A percentile compares a stretch with the other conserved stretches of the same genome.
Evolutionary conservation across 1,140 invertebrate genomes (phyloP).

Genomic region (Sarcophaga bullata): DNA sequence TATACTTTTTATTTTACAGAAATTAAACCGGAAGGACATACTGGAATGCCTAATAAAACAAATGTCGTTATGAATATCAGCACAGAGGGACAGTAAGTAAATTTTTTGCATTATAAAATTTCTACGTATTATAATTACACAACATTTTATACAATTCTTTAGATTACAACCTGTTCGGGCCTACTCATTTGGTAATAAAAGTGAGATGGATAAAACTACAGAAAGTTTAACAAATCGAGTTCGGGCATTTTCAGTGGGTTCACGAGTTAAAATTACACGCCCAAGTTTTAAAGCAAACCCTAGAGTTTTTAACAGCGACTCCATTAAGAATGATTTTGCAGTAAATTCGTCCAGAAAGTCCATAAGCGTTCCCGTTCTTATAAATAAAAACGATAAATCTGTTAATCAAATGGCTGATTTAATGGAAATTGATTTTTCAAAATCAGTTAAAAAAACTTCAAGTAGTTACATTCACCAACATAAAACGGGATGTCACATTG

Average conservation of each 20-base stretch:
- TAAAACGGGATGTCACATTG: neutral
- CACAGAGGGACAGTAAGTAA: too few species aligned
- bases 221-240: neutral
- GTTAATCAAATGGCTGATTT: constrained; percentile 77
- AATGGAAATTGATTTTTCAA: constrained; percentile 83
- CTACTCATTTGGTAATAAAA: neutral
- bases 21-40: too few species aligned
- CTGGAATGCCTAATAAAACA: too few species aligned
- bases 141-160: neutral
- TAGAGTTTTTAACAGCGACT: neutral
- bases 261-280: neutral
- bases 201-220: neutral
- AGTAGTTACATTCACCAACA: neutral
- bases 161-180: neutral
- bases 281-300: neutral
- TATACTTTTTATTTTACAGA: too few species aligned
- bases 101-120: too few species aligned
- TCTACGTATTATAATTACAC: too few species aligned
- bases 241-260: constrained; percentile 5
- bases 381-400: constrained; percentile 71
- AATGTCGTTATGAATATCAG: too few species aligned
- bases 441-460: constrained; percentile 47
- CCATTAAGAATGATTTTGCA: neutral
- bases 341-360: constrained; percentile 66
- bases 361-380: constrained; percentile 71